phyloP scores from a whole-genome alignment of 2,797 vertebrate species.

The Acropternis orthonyx region DNA sequence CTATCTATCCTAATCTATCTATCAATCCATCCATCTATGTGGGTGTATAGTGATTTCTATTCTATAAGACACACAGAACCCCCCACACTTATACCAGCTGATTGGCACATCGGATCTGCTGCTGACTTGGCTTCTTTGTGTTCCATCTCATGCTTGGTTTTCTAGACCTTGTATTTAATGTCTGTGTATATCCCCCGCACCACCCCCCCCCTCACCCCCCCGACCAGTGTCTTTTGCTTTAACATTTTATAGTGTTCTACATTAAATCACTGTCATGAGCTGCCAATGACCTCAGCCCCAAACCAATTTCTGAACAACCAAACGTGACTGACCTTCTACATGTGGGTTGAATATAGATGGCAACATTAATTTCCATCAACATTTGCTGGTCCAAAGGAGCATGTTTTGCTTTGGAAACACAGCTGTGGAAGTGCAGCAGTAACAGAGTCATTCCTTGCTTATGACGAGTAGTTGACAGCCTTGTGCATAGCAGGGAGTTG shows the following conservation, averaged over 20 bases:
- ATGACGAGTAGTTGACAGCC: not conserved
- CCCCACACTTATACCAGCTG: not conserved
- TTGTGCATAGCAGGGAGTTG: not conserved
- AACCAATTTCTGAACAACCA: not conserved
- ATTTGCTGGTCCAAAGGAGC: not conserved
- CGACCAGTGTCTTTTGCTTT: not conserved
- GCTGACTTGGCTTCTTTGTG: not conserved
- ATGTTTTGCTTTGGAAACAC: not conserved
- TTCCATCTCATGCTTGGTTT: not conserved
- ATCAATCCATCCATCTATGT: not conserved
- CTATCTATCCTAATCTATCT: not conserved
- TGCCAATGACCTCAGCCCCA: not conserved
- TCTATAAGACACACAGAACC: not conserved
- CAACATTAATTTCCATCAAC: accelerated
- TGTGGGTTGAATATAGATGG: not conserved
- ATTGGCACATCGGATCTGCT: not conserved
- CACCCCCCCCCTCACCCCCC: no score
- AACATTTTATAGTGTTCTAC: not conserved
- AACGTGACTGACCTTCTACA: not conserved
- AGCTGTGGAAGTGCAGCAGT: not conserved
- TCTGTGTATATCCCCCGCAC: not conserved
- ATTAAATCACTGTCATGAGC: not conserved
- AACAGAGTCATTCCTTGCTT: not conserved
- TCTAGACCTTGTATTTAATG: not conserved
- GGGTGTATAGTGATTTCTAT: not conserved